Conservation (phyloP, 2,113 vertebrate genomes). For the Budorcas taxicolor region DNA sequence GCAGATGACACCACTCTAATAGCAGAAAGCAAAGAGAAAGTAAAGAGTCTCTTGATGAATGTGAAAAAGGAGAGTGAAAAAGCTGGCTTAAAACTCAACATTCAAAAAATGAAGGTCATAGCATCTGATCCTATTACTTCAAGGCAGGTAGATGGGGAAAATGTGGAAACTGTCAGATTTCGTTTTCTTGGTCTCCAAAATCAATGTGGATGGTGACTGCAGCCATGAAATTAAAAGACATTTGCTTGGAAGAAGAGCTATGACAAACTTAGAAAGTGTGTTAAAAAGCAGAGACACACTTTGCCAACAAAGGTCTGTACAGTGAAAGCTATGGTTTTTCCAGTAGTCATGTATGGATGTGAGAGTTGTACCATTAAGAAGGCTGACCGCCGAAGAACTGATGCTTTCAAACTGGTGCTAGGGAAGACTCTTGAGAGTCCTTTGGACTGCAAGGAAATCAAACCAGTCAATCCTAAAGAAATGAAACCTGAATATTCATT, state of each 20-base stretch:
- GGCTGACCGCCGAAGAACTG: accelerated
- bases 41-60: not conserved
- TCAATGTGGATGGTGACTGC: not conserved
- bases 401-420: not conserved
- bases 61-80: not conserved
- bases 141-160: not conserved
- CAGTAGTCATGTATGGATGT: not conserved
- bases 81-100: not conserved
- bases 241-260: not conserved
- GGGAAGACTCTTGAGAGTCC: not conserved
- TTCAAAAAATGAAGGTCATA: not conserved
- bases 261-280: not conserved
- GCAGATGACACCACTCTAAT: not conserved
- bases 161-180: not conserved
- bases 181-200: not conserved
- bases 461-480: not conserved
- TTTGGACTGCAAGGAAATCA: not conserved
- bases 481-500: not conserved
- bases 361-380: not conserved
- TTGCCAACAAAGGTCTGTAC: not conserved
- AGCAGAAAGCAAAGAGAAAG: not conserved
- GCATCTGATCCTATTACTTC: not conserved
- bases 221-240: not conserved
- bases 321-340: not conserved
- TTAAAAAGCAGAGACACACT: not conserved